A percentile compares a stretch with the other conserved stretches of the same genome.
Conservation (phyloP, 1,140 invertebrate species). For the Hycleus cichorii region DNA sequence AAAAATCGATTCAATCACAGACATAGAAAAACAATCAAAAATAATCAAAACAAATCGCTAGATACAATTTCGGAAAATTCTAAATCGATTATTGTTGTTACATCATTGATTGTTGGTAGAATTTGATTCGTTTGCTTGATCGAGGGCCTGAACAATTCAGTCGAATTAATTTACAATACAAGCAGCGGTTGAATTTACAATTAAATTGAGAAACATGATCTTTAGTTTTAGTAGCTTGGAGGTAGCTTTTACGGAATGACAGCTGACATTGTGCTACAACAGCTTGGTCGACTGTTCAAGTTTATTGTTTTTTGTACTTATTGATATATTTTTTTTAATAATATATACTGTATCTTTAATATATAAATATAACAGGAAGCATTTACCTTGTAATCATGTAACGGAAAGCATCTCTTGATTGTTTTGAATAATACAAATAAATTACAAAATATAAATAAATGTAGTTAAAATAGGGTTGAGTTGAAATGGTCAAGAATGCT, state of each 20-base stretch:
- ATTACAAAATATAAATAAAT: background rate
- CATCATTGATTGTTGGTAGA: background rate
- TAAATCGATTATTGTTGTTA: background rate
- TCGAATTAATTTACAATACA: background rate
- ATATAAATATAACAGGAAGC: slow-evolving; percentile 33
- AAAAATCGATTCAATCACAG: slow-evolving; percentile 9
- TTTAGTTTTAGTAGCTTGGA: slow-evolving; percentile 15
- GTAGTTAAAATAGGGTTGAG: background rate
- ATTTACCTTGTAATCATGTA: slow-evolving; percentile 30
- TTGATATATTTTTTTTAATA: slow-evolving; percentile 30
- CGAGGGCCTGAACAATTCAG: slow-evolving; percentile 1
- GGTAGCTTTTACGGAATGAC: slow-evolving; percentile 32
- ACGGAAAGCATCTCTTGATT: slow-evolving; percentile 13
- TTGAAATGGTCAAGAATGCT: slow-evolving; percentile 1
- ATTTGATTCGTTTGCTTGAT: background rate
- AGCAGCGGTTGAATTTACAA: slow-evolving; percentile 10
- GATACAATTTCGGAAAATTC: no score
- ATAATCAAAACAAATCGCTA: background rate
- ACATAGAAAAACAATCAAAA: slow-evolving; percentile 10
- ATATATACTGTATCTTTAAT: no score
- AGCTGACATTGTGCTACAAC: slow-evolving; percentile 25
- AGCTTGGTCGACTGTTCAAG: slow-evolving; percentile 23
- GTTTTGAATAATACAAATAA: background rate
- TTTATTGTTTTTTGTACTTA: slow-evolving; percentile 34
- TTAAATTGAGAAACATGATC: slow-evolving; percentile 12